Conservation (phyloP, 2,888 invertebrate genomes). For the Mesoligia furuncula region DNA sequence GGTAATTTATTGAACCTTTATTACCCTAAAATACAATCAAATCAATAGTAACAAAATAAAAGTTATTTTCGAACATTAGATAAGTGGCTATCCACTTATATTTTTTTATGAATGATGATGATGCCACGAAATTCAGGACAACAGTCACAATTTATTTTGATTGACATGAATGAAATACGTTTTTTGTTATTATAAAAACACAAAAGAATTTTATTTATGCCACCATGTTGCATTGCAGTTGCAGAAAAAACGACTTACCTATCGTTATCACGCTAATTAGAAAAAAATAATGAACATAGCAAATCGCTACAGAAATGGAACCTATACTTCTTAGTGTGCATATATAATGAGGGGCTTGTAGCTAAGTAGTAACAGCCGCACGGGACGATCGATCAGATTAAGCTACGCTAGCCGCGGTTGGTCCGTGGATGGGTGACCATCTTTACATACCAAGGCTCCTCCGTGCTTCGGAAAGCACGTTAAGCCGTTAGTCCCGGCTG, state of each 20-base stretch:
- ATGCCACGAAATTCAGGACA: background rate
- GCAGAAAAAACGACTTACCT: background rate
- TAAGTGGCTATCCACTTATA: slow-evolving; percentile 27
- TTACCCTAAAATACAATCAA: slow-evolving; percentile 75
- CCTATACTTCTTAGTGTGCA: no score
- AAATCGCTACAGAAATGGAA: slow-evolving; percentile 1
- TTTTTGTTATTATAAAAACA: background rate
- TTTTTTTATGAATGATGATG: slow-evolving; percentile 17
- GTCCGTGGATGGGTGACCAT: no score
- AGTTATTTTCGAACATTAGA: slow-evolving; percentile 49
- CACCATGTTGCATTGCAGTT: background rate
- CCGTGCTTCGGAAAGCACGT: no score
- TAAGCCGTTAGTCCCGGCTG: no score
- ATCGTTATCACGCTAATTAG: background rate
- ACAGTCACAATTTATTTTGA: slow-evolving; percentile 3
- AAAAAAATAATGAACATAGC: background rate
- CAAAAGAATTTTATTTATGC: background rate
- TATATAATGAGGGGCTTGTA: no score
- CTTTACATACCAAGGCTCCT: no score
- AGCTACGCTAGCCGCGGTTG: no score
- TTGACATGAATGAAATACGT: background rate
- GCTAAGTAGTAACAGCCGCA: no score
- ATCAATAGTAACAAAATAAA: slow-evolving; percentile 66
- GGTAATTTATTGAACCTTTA: slow-evolving; percentile 82
- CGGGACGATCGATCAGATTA: no score